Evolutionary conservation across 1,140 invertebrate species (phyloP).

Genomic region (Triops cancriformis): DNA sequence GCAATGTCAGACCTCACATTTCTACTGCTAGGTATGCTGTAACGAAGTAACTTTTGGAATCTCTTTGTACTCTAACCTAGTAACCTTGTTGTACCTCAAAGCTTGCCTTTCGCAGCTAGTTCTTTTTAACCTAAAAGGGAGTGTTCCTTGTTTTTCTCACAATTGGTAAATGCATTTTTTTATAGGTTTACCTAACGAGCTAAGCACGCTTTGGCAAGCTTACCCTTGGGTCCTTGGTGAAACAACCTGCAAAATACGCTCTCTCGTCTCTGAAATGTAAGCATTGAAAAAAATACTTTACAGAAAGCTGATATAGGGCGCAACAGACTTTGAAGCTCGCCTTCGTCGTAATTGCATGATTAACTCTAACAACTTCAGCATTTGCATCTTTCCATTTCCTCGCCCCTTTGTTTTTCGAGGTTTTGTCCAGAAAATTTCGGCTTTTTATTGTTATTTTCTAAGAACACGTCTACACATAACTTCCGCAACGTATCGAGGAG

Average conservation of each 20-base stretch:
- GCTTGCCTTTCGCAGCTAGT: too few species aligned
- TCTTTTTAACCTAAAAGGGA: background rate
- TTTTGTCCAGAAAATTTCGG: too few species aligned
- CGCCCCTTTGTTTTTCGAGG: too few species aligned
- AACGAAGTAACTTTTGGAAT: too few species aligned
- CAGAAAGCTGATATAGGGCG: too few species aligned
- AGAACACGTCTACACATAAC: too few species aligned
- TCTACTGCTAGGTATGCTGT: conserved; percentile 45
- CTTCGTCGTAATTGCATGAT: background rate
- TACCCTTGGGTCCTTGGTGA: conserved; percentile 82
- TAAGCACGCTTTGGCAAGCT: conserved; percentile 83
- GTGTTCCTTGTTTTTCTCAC: background rate
- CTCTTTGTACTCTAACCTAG: too few species aligned
- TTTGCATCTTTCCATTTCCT: too few species aligned
- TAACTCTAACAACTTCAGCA: too few species aligned
- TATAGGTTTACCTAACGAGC: conserved; percentile 76
- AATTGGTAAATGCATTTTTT: conserved; percentile 36
- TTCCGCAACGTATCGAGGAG: too few species aligned
- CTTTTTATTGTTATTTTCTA: too few species aligned
- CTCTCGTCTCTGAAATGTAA: conserved; percentile 76
- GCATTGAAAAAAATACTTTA: conserved; percentile 32
- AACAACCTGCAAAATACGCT: conserved; percentile 71
- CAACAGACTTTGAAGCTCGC: background rate
- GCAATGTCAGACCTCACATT: conserved; percentile 86
- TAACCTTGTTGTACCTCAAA: too few species aligned